These are phyloP conservation scores for Pterostichus niger DNA, from an alignment of 2,888 invertebrate genomes.

Conservation along the genomic window DNA sequence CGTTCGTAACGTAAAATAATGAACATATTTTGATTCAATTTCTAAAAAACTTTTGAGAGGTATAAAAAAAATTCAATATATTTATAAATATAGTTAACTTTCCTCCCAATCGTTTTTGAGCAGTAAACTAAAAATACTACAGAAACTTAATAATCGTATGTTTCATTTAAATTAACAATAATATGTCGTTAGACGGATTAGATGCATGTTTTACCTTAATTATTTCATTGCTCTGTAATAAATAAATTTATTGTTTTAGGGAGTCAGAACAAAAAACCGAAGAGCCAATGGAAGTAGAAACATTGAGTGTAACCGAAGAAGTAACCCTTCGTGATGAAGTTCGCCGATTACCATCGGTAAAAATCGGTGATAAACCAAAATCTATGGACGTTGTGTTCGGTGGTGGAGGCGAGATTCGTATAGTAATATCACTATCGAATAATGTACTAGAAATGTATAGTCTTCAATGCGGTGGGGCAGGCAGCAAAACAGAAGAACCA, in stretches of 20 bases:
- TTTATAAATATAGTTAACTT: too few relatives aligned
- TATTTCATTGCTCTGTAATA: background rate
- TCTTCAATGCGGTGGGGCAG: slow-evolving; percentile 78
- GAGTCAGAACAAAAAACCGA: slow-evolving; percentile 71
- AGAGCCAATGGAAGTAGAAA: slow-evolving; percentile 74
- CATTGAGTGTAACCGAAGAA: slow-evolving; percentile 70
- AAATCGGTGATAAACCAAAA: slow-evolving; percentile 85
- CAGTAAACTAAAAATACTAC: too few relatives aligned
- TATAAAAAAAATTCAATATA: too few relatives aligned
- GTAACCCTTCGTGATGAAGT: slow-evolving; percentile 87
- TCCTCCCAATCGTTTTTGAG: too few relatives aligned
- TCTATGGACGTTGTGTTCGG: slow-evolving; percentile 85
- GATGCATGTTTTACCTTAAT: too few relatives aligned
- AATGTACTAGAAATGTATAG: slow-evolving; percentile 88
- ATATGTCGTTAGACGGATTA: too few relatives aligned
- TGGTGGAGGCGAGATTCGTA: slow-evolving; percentile 84
- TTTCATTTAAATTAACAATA: too few relatives aligned
- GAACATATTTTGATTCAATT: too few relatives aligned
- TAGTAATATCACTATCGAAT: slow-evolving; percentile 84
- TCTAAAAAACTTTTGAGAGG: too few relatives aligned
- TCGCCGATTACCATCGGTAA: slow-evolving; percentile 83
- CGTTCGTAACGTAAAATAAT: too few relatives aligned
- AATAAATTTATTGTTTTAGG: slow-evolving; percentile 58
- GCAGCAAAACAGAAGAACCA: slow-evolving; percentile 78
- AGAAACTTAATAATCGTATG: too few relatives aligned